These are phyloP conservation scores for Acromyrmex echinatior DNA, from an alignment of 1,140 invertebrate species.

Conservation along the genomic window DNA sequence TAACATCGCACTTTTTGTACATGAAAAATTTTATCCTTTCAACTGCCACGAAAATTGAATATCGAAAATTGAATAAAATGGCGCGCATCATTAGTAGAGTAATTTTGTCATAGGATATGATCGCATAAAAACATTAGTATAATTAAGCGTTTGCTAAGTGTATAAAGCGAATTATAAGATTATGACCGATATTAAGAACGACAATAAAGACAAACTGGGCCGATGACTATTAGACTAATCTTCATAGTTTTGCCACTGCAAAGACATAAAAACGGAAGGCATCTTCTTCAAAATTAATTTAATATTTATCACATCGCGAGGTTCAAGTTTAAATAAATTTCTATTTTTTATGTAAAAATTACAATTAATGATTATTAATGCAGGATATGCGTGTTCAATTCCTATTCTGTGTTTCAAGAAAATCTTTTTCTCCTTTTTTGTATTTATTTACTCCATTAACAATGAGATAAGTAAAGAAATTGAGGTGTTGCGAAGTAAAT, in stretches of 20 bases:
- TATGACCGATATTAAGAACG: constrained; percentile 28
- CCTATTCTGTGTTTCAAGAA: not conserved
- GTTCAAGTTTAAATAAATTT: not conserved
- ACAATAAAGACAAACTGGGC: not conserved
- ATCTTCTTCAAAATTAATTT: not conserved
- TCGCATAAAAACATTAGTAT: constrained; percentile 38
- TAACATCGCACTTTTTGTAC: not conserved
- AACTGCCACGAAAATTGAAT: constrained; percentile 2
- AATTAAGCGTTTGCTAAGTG: constrained; percentile 30
- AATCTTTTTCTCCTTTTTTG: not conserved
- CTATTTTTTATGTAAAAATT: no score
- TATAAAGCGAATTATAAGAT: constrained; percentile 16
- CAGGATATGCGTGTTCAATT: not conserved
- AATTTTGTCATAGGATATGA: not conserved
- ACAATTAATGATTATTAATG: not conserved
- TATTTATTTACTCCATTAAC: not conserved
- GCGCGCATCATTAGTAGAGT: not conserved
- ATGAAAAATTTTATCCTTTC: constrained; percentile 4
- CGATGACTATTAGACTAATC: not conserved
- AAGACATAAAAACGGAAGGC: not conserved
- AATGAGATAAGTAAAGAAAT: not conserved
- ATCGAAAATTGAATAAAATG: no score
- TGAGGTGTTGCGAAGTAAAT: not conserved
- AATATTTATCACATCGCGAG: not conserved
- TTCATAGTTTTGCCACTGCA: not conserved